phyloP scores from a whole-genome alignment of 2,888 invertebrate species.

The Sarcophaga variegata region DNA sequence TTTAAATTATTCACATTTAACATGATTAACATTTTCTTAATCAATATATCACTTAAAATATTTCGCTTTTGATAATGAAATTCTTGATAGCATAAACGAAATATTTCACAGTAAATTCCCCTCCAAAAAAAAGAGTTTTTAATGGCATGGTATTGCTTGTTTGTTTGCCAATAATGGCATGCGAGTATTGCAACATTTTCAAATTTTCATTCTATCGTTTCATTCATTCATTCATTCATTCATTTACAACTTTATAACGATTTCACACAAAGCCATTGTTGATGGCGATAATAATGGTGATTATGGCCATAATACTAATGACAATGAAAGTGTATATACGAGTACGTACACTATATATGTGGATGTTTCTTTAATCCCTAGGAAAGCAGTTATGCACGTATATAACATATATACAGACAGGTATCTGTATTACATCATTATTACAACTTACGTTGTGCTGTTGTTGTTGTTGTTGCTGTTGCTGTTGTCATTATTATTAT shows the following conservation, averaged over 20 bases:
- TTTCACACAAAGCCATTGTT: constrained; percentile 24
- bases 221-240: constrained; percentile 13
- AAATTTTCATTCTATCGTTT: constrained; percentile 53
- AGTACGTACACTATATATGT: neutral
- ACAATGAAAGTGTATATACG: constrained; percentile 7
- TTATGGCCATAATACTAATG: constrained; percentile 10
- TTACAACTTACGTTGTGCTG: neutral
- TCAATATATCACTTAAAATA: too few species aligned
- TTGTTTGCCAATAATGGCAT: constrained; percentile 16
- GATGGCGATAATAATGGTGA: constrained; percentile 16
- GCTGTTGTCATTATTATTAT: constrained; percentile 12
- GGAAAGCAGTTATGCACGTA: neutral
- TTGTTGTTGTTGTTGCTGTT: constrained; percentile 12
- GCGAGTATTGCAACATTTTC: constrained; percentile 67
- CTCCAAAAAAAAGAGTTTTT: too few species aligned
- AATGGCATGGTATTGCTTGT: too few species aligned
- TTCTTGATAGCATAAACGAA: too few species aligned
- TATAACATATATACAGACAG: neutral
- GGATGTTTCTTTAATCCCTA: neutral
- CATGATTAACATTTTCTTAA: too few species aligned
- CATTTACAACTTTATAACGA: constrained; percentile 39
- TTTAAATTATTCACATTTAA: too few species aligned
- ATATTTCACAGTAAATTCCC: neutral
- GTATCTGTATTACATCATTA: neutral
- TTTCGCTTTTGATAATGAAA: too few species aligned